Conservation (phyloP, 2,113 vertebrate genomes). For the Peromyscus maniculatus region DNA sequence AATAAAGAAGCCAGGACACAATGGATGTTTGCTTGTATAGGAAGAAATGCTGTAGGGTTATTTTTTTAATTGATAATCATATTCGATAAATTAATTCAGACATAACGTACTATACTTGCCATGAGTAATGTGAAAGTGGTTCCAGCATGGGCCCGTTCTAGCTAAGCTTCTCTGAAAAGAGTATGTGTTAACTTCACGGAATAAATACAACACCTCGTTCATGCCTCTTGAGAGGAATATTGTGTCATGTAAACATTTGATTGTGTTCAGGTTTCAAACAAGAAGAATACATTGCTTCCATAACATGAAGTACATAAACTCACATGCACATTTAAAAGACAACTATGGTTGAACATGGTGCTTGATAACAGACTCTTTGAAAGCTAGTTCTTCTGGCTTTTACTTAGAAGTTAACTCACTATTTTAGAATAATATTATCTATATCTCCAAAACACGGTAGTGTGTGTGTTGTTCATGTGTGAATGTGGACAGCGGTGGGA, state of each 20-base stretch:
- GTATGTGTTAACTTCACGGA: not conserved
- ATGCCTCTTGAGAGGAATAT: not conserved
- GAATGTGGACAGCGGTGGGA: not conserved
- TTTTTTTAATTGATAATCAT: not conserved
- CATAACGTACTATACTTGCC: not conserved
- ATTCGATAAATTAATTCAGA: not conserved
- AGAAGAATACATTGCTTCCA: not conserved
- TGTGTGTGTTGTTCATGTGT: not conserved
- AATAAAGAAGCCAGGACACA: not conserved
- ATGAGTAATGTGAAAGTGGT: not conserved
- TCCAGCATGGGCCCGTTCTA: not conserved
- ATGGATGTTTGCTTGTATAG: not conserved
- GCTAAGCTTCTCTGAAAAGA: constrained; percentile 6
- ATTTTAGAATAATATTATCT: not conserved
- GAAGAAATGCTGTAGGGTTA: not conserved
- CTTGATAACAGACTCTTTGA: constrained; percentile 20
- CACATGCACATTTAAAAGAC: constrained; percentile 3
- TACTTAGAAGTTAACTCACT: constrained; percentile 11
- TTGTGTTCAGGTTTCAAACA: not conserved
- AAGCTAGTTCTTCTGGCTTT: not conserved
- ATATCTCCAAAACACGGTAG: not conserved
- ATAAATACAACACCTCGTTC: not conserved
- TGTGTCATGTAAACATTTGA: not conserved
- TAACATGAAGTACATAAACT: not conserved
- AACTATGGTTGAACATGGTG: not conserved